Percentiles rank a stretch among this genome's conserved stretches.
These are phyloP conservation scores for Lagria hirta DNA, from an alignment of 2,888 invertebrate genomes.

Conservation along the genomic window DNA sequence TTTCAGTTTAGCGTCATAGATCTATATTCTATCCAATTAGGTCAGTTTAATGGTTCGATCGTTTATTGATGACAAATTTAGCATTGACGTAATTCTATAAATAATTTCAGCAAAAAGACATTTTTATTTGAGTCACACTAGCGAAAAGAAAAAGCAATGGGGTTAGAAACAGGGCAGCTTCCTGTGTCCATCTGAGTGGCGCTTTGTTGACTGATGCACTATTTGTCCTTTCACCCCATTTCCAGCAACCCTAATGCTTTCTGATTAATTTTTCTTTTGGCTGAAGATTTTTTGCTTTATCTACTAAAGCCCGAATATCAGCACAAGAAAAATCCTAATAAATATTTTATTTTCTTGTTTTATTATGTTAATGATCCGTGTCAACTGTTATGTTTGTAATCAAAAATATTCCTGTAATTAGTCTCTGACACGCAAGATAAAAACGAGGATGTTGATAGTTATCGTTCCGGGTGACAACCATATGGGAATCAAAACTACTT, in stretches of 20 bases:
- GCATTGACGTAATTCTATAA: too few relatives aligned
- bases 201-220: constrained; percentile 48
- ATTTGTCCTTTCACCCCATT: constrained; percentile 47
- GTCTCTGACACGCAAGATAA: constrained; percentile 8
- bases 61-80: too few relatives aligned
- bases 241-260: constrained; percentile 35
- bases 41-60: too few relatives aligned
- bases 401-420: constrained; percentile 17
- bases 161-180: constrained; percentile 31
- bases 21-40: too few relatives aligned
- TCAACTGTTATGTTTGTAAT: constrained; percentile 18
- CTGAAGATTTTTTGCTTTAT: constrained; percentile 10
- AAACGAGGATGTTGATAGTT: constrained; percentile 8
- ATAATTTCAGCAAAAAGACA: too few relatives aligned
- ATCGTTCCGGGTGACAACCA: constrained; percentile 16
- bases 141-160: constrained; percentile 33
- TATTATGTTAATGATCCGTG: constrained; percentile 12
- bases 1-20: too few relatives aligned
- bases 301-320: not conserved
- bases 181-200: constrained; percentile 42
- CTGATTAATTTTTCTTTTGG: constrained; percentile 38
- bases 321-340: not conserved
- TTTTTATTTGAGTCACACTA: constrained; percentile 9
- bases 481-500: constrained; percentile 18
- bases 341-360: constrained; percentile 2